Evolutionary conservation across 2,888 invertebrate genomes (phyloP), one percentile per base, ranked within the genome.

Genomic region (Thymelicus sylvestris): DNA sequence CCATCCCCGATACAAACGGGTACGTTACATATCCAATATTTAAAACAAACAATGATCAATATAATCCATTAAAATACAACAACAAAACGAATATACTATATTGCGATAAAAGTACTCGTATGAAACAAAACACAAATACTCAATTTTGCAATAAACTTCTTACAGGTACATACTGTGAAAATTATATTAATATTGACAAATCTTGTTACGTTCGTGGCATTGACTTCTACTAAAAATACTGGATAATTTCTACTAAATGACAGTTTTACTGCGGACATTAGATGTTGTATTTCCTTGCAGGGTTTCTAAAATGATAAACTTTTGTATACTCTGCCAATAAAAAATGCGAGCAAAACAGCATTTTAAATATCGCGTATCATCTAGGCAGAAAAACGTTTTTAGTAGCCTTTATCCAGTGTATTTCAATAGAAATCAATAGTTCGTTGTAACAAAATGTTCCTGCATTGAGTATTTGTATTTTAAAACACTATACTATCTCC

Each of bases 31-130:
- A 85, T 84, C 82, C 83, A 86, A 89, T 83, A 80, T 78, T 76
- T 77, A 79, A 82, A 84, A 80, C 76, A 82, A 90, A 84, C 81
- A 44, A 44, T 44, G 10, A 81, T 88, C 83, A 85, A 90, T 86
- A 89, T 88, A 89, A 91, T 91, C 91, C 88, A 91, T 91, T 90
- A 89, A 89, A 90, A 90, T 92, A 89, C 87, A 92, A 92, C 89
- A 93, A 93, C 91, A 92, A 91, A 91, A 93, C 91, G 88, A 90
- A 87, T 88, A 88, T 83, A 82, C 86, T 85, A 86, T 83, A 82
- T 83, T 81, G 81, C 78, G 83, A 84, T 78, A 82, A 80, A 79
- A 83, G 82, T 81, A 59, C 7, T 55, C 38, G 44, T 61, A 71
- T 79, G 78, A 77, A 77, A 76, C 64, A 67, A 84, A 92, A 92